Percentiles rank a stretch among this genome's conserved stretches.
phyloP scores from a whole-genome alignment of 2,888 invertebrate genomes.

The Trissoscelio sp. region DNA sequence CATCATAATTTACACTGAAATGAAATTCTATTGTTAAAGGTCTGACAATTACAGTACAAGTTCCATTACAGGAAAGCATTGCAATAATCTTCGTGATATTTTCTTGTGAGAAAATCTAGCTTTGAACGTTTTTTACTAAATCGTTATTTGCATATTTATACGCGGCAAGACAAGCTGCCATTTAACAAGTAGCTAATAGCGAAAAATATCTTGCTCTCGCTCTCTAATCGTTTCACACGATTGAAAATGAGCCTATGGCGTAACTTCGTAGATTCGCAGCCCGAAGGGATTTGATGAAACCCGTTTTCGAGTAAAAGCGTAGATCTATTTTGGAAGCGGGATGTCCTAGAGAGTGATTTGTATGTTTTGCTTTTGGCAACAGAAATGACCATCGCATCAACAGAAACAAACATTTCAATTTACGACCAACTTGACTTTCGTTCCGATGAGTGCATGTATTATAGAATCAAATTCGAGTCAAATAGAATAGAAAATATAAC shows the following conservation, averaged over 20 bases:
- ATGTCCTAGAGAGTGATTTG: conserved; percentile 4
- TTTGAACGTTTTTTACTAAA: conserved; percentile 9
- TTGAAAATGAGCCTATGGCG: conserved; percentile 62
- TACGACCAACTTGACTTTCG: conserved; percentile 11
- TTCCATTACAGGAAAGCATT: not conserved
- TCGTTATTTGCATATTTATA: conserved; percentile 56
- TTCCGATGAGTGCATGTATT: conserved; percentile 13
- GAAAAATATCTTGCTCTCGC: conserved; percentile 59
- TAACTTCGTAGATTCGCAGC: conserved; percentile 54
- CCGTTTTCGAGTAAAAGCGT: conserved; percentile 47
- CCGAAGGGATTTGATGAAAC: conserved; percentile 45
- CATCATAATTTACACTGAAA: conserved; percentile 11
- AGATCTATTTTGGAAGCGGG: conserved; percentile 32
- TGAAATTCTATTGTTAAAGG: conserved; percentile 29
- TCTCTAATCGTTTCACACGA: conserved; percentile 66
- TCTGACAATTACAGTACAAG: conserved; percentile 1
- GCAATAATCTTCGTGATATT: conserved; percentile 23
- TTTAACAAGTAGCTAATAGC: conserved; percentile 65
- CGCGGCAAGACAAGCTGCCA: conserved; percentile 59
- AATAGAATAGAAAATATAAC: not conserved
- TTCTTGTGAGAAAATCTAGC: conserved; percentile 54
- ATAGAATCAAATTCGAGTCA: no score
- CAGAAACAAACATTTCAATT: conserved; percentile 51
- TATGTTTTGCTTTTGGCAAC: conserved; percentile 37
- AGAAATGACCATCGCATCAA: conserved; percentile 22